A percentile compares a stretch with the other conserved stretches of the same genome.
Evolutionary conservation across 2,888 invertebrate species (phyloP).

Genomic region (Tenthredo amoena): DNA sequence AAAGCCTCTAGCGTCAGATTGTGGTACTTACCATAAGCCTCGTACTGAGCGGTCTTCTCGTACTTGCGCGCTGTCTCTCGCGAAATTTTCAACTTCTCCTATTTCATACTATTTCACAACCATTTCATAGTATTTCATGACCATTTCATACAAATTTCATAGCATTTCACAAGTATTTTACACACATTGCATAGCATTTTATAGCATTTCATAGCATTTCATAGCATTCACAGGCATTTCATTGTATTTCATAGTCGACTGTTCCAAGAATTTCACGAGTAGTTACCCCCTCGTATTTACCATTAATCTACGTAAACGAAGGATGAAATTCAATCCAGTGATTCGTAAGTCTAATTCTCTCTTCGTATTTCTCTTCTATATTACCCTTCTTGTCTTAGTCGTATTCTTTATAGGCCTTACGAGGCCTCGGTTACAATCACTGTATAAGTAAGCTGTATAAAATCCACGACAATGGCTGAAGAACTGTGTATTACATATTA

Average conservation of each 20-base stretch:
- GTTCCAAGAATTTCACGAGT: conserved; percentile 2
- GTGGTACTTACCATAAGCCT: conserved; percentile 30
- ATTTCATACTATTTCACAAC: conserved; percentile 16
- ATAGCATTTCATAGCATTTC: conserved; percentile 2
- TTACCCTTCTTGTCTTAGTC: too few species aligned
- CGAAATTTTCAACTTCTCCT: conserved; percentile 10
- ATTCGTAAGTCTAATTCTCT: too few species aligned
- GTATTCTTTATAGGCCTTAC: too few species aligned
- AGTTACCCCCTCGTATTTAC: neutral
- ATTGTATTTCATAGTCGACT: neutral
- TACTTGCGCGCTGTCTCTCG: conserved; percentile 12
- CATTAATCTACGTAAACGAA: too few species aligned
- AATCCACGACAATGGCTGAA: too few species aligned
- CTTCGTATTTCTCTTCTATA: too few species aligned
- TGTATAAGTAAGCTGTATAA: too few species aligned
- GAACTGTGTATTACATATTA: too few species aligned
- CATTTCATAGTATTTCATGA: conserved; percentile 41
- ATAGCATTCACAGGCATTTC: neutral
- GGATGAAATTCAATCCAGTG: too few species aligned
- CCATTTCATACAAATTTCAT: conserved; percentile 24
- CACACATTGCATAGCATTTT: conserved; percentile 25
- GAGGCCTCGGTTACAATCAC: too few species aligned
- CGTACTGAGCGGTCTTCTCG: conserved; percentile 25
- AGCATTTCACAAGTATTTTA: conserved; percentile 23
- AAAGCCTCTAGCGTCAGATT: conserved; percentile 8